Evolutionary conservation across 2,888 invertebrate species (phyloP).

Genomic region (Andrena trimmerana): DNA sequence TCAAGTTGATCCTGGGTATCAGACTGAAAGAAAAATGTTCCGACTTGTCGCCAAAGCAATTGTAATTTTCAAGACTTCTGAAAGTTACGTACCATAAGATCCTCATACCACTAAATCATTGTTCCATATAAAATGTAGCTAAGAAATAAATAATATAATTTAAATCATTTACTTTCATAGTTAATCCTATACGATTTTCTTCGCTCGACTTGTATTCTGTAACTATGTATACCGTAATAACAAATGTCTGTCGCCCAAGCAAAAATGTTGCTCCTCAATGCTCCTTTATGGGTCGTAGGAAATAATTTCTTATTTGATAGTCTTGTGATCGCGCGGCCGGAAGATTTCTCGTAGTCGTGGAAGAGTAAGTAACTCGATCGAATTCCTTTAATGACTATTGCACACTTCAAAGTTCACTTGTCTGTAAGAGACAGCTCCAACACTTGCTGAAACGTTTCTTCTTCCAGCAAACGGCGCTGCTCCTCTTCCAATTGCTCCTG

Average conservation of each 20-base stretch:
- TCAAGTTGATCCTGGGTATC: not conserved
- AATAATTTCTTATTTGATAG: slow-evolving; percentile 61
- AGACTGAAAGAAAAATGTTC: slow-evolving; percentile 31
- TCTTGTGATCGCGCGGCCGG: slow-evolving; percentile 41
- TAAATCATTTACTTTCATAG: slow-evolving; percentile 76
- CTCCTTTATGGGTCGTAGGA: slow-evolving; percentile 62
- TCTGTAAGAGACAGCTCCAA: slow-evolving; percentile 89
- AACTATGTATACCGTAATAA: slow-evolving; percentile 60
- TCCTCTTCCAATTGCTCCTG: slow-evolving; percentile 88
- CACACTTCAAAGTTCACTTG: slow-evolving; percentile 85
- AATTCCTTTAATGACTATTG: slow-evolving; percentile 62
- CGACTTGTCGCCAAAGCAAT: slow-evolving; percentile 45
- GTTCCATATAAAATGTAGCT: slow-evolving; percentile 75
- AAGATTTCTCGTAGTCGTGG: slow-evolving; percentile 65
- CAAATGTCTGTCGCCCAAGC: slow-evolving; percentile 62
- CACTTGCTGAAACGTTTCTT: slow-evolving; percentile 89
- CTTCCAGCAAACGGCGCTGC: slow-evolving; percentile 86
- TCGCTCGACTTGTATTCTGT: slow-evolving; percentile 47
- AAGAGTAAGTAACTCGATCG: slow-evolving; percentile 60
- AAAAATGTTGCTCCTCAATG: slow-evolving; percentile 64
- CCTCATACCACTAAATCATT: slow-evolving; percentile 53
- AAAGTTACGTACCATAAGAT: slow-evolving; percentile 48
- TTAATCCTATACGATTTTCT: slow-evolving; percentile 67
- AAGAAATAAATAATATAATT: slow-evolving; percentile 83
- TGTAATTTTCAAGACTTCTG: slow-evolving; percentile 76